Percentiles rank a stretch among this genome's conserved stretches.
Conservation (phyloP, 2,888 invertebrate genomes). For the Drosophila neoperkinsi region DNA sequence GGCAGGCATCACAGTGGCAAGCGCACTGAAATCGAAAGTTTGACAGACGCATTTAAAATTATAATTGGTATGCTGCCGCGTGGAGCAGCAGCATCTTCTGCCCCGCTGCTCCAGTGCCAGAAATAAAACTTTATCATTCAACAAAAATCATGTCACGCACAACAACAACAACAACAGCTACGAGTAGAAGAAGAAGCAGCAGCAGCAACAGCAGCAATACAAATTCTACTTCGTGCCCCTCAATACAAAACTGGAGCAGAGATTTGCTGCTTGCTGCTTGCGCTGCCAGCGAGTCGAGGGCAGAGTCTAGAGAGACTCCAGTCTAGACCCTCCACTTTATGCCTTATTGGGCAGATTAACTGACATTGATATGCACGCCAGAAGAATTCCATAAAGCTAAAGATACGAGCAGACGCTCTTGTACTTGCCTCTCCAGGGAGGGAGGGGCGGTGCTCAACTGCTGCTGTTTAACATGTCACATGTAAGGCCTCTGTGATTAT, state of each 20-base stretch:
- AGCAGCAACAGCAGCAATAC: not conserved
- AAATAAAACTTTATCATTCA: conserved; percentile 66
- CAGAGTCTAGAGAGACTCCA: conserved; percentile 29
- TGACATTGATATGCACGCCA: conserved; percentile 65
- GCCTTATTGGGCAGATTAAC: conserved; percentile 67
- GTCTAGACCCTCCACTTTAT: conserved; percentile 43
- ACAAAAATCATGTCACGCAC: conserved; percentile 81
- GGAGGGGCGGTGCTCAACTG: conserved; percentile 3
- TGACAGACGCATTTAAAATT: conserved; percentile 81
- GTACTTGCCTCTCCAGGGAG: conserved; percentile 31
- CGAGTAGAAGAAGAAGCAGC: not conserved
- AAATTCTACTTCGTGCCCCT: conserved; percentile 19
- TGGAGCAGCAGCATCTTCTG: not conserved
- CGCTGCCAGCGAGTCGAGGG: conserved; percentile 33
- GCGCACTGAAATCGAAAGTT: conserved; percentile 60
- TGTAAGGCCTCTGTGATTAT: conserved; percentile 59
- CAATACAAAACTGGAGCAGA: conserved; percentile 56
- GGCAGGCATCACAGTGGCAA: not conserved
- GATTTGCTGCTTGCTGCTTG: conserved; percentile 27
- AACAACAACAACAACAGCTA: conserved; percentile 14
- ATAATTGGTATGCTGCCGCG: conserved; percentile 80
- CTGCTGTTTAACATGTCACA: conserved; percentile 63
- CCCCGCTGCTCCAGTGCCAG: conserved; percentile 27
- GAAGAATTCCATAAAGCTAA: conserved; percentile 59
- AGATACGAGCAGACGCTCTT: conserved; percentile 47